These are phyloP conservation scores for Vulpes ferrilata DNA, from an alignment of 2,113 vertebrate species.

Conservation along the genomic window DNA sequence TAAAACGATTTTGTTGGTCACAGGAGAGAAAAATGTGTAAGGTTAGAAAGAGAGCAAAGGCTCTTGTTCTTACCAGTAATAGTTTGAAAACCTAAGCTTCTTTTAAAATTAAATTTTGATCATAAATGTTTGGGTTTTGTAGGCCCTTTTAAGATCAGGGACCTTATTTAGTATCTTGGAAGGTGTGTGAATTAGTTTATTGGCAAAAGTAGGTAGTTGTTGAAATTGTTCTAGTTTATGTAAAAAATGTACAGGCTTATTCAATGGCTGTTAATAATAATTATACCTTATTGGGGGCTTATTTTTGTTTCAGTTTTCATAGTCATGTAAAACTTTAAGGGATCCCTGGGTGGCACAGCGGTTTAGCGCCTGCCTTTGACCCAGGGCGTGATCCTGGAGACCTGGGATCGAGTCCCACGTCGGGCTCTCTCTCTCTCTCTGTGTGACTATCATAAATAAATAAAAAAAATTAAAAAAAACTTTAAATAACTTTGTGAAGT, in stretches of 20 bases:
- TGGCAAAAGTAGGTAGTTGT: background rate
- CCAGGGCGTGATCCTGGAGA: too few species aligned
- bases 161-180: background rate
- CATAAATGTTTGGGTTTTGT: slow-evolving; percentile 42
- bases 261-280: background rate
- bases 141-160: background rate
- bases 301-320: background rate
- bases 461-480: background rate
- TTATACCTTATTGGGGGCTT: background rate
- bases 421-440: too few species aligned
- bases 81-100: background rate
- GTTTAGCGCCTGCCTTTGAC: too few species aligned
- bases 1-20: background rate
- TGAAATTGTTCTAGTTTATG: background rate
- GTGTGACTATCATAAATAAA: too few species aligned
- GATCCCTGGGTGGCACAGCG: too few species aligned
- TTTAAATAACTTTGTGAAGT: background rate
- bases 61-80: background rate
- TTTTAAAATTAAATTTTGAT: slow-evolving; percentile 30
- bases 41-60: background rate
- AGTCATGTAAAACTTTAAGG: background rate
- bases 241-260: background rate
- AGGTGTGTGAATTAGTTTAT: slow-evolving; percentile 36
- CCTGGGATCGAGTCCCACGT: too few species aligned
- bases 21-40: slow-evolving; percentile 8